Base-by-base conservation (phyloP, 2,797 vertebrate genomes). In the Eulemur coronatus region DNA sequence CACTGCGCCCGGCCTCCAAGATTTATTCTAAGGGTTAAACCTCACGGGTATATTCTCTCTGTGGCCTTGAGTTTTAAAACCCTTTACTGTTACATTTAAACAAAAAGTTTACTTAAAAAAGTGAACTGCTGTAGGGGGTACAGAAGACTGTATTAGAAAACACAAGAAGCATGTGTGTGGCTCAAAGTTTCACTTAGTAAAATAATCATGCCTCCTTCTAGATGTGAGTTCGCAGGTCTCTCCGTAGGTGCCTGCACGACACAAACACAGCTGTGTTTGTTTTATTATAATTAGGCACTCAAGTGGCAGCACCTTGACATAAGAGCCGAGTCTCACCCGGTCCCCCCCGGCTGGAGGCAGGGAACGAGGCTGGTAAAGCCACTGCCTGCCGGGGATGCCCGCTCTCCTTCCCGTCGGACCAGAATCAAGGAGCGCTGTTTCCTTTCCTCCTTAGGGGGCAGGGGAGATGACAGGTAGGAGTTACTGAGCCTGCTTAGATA, bases 101-200 rank as follows among this genome's bases (percentile, higher is more conserved):
- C 35, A 48, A 65, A 35, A 89, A 69, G 50, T 73, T 65, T 55
- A 65, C 46, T 67, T 50, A 38, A 46, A 55, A 33, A 26, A 87
- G 57, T 1, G 7, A 50, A 46, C n/a, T 20, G 48, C 63, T 12
- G n/a, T 20, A 9, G 52, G 38, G 30, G 33, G 70, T 80, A 80
- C 0, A 22, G 30, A 15, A 1, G 41, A n/a, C 5, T 30, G 15
- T 13, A 10, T 8, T 1, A 48, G 69, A 50, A 26, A 75, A 43
- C 15, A 38, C 0, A 2, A 48, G 46, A 13, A 57, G 18, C 20
- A 30, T 0, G 38, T 4, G 61, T 3, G 4, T 0, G 9, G 59
- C n/a, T 30, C 30, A 0, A 41, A 41, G 30, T 5, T 57, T 46
- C 67, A 38, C 65, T 48, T 30, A 43, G 28, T 38, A 14, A 30